These are phyloP conservation scores for Heloderma charlesbogerti DNA, from an alignment of 2,113 vertebrate species.

Conservation along the genomic window DNA sequence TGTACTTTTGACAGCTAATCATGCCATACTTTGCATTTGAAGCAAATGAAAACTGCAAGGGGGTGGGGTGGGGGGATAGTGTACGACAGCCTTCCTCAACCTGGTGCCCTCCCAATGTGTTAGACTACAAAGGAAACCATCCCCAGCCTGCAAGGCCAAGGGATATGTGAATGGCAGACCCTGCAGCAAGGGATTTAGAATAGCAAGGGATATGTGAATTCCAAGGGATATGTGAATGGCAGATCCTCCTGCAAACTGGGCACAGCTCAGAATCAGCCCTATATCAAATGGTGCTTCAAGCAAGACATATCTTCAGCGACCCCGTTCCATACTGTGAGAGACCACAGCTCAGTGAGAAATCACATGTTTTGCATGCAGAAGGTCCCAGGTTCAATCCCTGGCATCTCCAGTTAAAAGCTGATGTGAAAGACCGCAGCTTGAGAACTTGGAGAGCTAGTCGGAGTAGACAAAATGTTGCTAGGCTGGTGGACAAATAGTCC, in stretches of 20 bases:
- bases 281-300: not conserved
- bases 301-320: not conserved
- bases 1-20: not conserved
- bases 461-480: not conserved
- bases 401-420: not conserved
- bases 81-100: no score
- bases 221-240: no score
- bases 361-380: not conserved
- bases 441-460: not conserved
- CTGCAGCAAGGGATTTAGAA: no score
- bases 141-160: no score
- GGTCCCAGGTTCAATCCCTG: not conserved
- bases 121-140: no score
- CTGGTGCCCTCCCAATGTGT: no score
- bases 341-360: not conserved
- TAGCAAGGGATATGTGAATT: no score
- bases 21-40: not conserved
- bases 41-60: not conserved
- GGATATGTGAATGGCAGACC: no score
- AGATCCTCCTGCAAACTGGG: not conserved
- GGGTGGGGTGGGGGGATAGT: no score
- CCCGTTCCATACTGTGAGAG: not conserved
- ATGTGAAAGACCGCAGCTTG: not conserved
- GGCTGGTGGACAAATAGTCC: not conserved
- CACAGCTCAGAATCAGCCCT: not conserved